A percentile compares a stretch with the other conserved stretches of the same genome.
phyloP scores from a whole-genome alignment of 2,113 vertebrate genomes.

The Equus quagga region DNA sequence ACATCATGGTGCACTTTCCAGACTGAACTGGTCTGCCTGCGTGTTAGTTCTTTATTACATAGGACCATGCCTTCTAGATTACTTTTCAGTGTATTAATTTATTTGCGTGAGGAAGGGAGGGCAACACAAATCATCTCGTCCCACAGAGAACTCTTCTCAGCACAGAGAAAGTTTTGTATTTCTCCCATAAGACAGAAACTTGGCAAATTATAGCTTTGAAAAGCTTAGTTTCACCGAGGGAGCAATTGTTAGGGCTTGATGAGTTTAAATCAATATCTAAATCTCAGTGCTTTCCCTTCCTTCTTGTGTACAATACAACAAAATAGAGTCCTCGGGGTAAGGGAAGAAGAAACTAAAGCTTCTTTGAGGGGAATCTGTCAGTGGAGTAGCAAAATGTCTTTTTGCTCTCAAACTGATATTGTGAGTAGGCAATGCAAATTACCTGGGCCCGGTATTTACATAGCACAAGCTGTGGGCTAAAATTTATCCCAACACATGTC shows the following conservation, averaged over 20 bases:
- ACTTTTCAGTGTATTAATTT: conserved; percentile 80
- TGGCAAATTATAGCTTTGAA: conserved; percentile 62
- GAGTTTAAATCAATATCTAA: conserved; percentile 69
- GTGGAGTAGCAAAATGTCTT: background rate
- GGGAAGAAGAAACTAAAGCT: background rate
- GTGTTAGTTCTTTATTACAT: conserved; percentile 45
- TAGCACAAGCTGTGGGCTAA: background rate
- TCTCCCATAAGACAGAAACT: conserved; percentile 74
- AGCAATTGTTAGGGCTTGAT: conserved; percentile 69
- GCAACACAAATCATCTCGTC: conserved; percentile 75
- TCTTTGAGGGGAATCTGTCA: background rate
- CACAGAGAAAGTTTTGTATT: conserved; percentile 82
- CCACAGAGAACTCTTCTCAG: conserved; percentile 78
- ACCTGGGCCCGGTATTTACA: background rate
- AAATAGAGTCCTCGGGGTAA: background rate
- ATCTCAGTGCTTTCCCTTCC: conserved; percentile 1
- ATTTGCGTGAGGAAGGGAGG: conserved; percentile 72
- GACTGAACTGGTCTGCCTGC: background rate
- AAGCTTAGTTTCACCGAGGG: conserved; percentile 47
- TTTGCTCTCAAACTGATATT: conserved; percentile 14
- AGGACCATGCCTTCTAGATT: conserved; percentile 63
- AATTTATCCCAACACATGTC: background rate
- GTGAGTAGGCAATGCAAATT: background rate
- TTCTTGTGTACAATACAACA: background rate
- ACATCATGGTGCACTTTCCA: background rate